phyloP scores from a whole-genome alignment of 2,113 vertebrate species.

The Tetraodon nigroviridis region DNA sequence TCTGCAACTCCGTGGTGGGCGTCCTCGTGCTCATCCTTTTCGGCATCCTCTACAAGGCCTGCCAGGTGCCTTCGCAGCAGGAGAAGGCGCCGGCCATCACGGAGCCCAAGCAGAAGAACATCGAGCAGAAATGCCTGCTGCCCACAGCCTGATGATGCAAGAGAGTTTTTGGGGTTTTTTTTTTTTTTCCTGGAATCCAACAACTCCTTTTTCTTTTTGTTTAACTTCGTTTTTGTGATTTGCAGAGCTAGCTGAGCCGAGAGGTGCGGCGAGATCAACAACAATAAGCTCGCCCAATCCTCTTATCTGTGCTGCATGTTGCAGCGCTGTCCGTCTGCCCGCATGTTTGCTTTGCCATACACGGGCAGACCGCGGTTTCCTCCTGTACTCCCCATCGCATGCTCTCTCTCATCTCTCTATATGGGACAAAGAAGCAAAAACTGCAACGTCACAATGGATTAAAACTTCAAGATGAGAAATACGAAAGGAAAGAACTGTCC shows the following conservation, averaged over 20 bases:
- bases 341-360: constrained; percentile 51
- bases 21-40: constrained; percentile 74
- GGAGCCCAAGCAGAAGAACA: constrained; percentile 38
- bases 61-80: constrained; percentile 73
- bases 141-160: constrained; percentile 45
- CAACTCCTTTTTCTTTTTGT: constrained; percentile 9
- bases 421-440: constrained; percentile 14
- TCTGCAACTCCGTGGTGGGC: constrained; percentile 71
- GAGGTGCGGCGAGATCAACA: constrained; percentile 55
- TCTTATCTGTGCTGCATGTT: constrained; percentile 67
- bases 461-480: constrained; percentile 25
- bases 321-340: constrained; percentile 71
- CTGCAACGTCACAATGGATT: constrained; percentile 4
- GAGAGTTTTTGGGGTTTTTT: too few relatives aligned
- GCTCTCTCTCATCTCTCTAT: constrained; percentile 16
- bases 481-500: constrained; percentile 18
- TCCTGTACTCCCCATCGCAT: constrained; percentile 13
- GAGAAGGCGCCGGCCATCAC: constrained; percentile 50
- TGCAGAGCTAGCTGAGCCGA: constrained; percentile 27
- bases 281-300: constrained; percentile 63
- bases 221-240: neutral
- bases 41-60: constrained; percentile 76
- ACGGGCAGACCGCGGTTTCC: constrained; percentile 34
- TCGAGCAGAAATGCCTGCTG: constrained; percentile 70
- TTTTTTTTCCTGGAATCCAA: neutral